Conservation (phyloP, 1,140 invertebrate genomes). For the Holotrichia oblita region DNA sequence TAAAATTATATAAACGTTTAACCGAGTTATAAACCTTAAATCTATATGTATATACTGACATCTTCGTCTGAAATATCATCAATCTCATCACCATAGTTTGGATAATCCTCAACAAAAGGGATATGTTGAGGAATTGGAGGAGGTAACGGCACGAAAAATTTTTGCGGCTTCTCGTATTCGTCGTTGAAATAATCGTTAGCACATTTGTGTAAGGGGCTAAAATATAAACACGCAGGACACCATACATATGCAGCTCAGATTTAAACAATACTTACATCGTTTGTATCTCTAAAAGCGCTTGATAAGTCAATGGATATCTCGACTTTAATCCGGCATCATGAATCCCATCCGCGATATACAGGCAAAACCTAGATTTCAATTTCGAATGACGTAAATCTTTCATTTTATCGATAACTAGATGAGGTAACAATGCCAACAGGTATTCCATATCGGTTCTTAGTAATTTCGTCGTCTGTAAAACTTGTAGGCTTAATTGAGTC, state of each 20-base stretch:
- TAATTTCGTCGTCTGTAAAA: background rate
- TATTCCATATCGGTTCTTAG: background rate
- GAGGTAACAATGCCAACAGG: background rate
- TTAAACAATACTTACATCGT: background rate
- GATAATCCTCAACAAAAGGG: background rate
- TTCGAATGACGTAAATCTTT: background rate
- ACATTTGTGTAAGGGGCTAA: background rate
- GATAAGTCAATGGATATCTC: background rate
- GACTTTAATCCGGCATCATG: background rate
- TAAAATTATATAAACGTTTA: background rate
- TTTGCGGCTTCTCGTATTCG: background rate
- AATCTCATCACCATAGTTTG: background rate
- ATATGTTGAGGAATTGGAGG: background rate
- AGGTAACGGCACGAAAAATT: background rate
- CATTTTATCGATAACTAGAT: background rate
- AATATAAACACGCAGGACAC: background rate
- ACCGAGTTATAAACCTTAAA: background rate
- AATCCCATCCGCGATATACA: background rate
- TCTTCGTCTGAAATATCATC: background rate
- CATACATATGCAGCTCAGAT: no score
- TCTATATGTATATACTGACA: background rate
- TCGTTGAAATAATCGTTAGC: slow-evolving; percentile 3
- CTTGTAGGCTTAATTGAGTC: no score
- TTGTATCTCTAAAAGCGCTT: background rate
- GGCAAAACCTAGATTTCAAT: background rate